Base-by-base conservation (phyloP, 2,888 invertebrate species). In the Cephus runcator region DNA sequence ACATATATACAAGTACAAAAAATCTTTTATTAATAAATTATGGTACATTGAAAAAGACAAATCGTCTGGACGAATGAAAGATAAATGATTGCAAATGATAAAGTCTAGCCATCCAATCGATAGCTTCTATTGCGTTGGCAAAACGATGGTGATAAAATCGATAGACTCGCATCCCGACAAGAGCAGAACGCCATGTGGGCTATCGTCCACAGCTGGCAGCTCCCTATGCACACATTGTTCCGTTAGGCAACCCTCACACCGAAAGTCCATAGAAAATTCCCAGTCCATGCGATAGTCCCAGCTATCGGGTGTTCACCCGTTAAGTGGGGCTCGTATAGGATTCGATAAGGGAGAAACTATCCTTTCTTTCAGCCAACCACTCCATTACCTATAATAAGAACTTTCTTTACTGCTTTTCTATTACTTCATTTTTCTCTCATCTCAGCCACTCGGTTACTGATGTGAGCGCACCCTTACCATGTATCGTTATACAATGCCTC, bases 201-300 rank as follows among this genome's bases (percentile, higher is more conserved):
- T 88, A 86, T 88, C 85, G 86, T 81, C 81, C 86, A 83, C 89
- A 90, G 89, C 89, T 90, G 89, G 88, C 88, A 86, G 85, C 86
- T 85, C 85, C 71, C 71, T 71, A 35, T 77, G 77, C 74, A 73
- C 73, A 79, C 71, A 79, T 73, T 75, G 75, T 35, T 31, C 56
- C 71, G 34, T 80, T 80, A 77, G 69, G 77, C 40, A 11, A 69
- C 77, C 56, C 75, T 75, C 77, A 77, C 69, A 75, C 77, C 75
- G 69, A 35, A 30, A 74, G 71, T 23, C 71, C 31, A 56, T 56
- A 23, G 56, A 71, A 34, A 71, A 31, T 71, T 33, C 12, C 71
- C 23, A 56, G 23, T 56, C 56, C 23, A 56, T 23, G 56, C 23
- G 56, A 23, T n/a, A 76, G 40, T 11, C 34, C 6, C 12, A 31